These are phyloP conservation scores for Natrix natrix DNA, from an alignment of 2,797 vertebrate species.

Conservation along the genomic window DNA sequence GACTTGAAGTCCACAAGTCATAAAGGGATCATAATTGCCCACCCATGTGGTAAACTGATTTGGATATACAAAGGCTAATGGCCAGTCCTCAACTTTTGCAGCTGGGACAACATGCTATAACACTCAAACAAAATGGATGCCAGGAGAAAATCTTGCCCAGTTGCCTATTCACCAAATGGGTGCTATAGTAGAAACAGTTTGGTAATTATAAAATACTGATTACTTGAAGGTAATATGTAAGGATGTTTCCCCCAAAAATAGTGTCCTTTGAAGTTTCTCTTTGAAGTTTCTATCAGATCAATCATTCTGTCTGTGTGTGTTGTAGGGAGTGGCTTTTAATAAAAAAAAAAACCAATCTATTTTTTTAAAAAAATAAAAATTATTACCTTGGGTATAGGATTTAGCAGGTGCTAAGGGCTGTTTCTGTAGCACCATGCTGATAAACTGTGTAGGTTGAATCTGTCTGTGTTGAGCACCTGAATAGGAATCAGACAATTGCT, in stretches of 20 bases:
- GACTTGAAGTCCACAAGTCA: background rate
- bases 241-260: background rate
- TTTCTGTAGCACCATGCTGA: background rate
- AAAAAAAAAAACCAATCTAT: background rate
- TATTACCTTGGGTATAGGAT: background rate
- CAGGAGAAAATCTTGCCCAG: background rate
- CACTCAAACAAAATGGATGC: background rate
- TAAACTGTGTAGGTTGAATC: background rate
- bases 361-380: background rate
- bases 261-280: background rate
- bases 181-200: background rate
- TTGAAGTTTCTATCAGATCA: background rate
- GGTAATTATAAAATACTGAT: background rate
- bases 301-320: background rate
- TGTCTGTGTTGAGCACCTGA: background rate
- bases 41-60: background rate
- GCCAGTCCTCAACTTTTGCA: background rate
- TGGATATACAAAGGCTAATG: background rate
- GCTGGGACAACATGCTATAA: background rate
- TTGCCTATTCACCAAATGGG: background rate
- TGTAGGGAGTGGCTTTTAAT: background rate
- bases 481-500: background rate
- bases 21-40: background rate
- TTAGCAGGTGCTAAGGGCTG: background rate
- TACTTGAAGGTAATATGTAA: background rate